phyloP scores from a whole-genome alignment of 1,140 invertebrate species.

The Scaptomyza montana region DNA sequence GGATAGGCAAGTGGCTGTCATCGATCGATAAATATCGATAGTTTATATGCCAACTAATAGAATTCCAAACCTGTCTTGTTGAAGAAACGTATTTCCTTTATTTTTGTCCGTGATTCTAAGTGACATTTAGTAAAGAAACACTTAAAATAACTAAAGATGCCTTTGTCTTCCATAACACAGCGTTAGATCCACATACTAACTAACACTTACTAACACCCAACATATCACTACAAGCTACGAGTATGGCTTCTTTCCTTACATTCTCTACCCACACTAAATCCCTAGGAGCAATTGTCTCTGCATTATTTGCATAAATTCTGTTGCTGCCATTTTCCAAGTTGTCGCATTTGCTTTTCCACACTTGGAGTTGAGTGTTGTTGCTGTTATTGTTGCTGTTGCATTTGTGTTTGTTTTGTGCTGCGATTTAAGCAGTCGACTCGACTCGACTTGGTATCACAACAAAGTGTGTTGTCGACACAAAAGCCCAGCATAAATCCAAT shows the following conservation, averaged over 20 bases:
- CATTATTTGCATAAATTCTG: slow-evolving; percentile 21
- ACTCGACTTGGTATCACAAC: slow-evolving; percentile 5
- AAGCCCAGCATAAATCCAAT: slow-evolving; percentile 44
- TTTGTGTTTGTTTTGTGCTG: background rate
- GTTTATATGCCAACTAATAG: too few relatives aligned
- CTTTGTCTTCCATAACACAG: background rate
- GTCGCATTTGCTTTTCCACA: slow-evolving; percentile 1
- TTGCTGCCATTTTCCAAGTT: background rate
- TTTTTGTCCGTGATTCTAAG: too few relatives aligned
- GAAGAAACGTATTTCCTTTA: too few relatives aligned
- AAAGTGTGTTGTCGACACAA: slow-evolving; percentile 38
- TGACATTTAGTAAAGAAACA: too few relatives aligned
- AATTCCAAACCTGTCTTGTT: too few relatives aligned
- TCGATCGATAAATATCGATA: too few relatives aligned
- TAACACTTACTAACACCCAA: background rate
- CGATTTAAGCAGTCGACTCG: slow-evolving; percentile 7
- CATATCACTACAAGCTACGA: background rate
- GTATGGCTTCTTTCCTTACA: background rate
- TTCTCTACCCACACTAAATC: background rate
- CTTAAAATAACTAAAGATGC: too few relatives aligned
- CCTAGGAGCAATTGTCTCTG: slow-evolving; percentile 1
- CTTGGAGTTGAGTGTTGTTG: background rate
- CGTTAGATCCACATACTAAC: background rate
- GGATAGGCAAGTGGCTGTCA: too few relatives aligned
- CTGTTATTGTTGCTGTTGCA: too few relatives aligned